Evolutionary conservation across 2,888 invertebrate species (phyloP), one percentile per base, ranked within the genome.

Genomic region (Tenthredo mesomela): DNA sequence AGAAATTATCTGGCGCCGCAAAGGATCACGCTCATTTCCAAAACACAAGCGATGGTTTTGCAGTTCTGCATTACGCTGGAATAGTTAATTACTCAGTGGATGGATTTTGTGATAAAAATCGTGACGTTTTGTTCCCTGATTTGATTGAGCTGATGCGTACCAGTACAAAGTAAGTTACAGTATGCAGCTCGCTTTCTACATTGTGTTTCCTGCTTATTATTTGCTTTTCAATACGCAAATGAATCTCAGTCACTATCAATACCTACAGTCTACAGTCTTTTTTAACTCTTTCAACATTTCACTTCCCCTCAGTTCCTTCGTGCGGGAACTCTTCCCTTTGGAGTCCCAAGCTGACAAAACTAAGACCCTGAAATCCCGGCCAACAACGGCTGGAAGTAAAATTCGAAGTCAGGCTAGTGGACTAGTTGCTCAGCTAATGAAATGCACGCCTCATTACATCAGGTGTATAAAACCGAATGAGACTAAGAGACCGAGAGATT

Each of bases 381-480:
- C 96, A 6, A 95, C 96, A 7, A 96, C 96, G 3, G 96, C 95
- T 33, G 95, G 96, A 75, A 95, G 92, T 85, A 96, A 96, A 92
- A 96, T 96, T 87, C 94, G 95, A 90, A 95, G 93, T 67, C 96
- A 96, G 91, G 96, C 96, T 21, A 96, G 96, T 92, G 94, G 94
- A 86, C 93, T 96, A 84, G 96, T 96, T 10, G 95, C 94, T 5
- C 95, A 95, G 67, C 91, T 96, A 88, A 96, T 95, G 95, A 94
- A 94, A 89, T 96, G 96, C 90, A 95, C 95, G 5, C 96, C 96
- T 9, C 96, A 96, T 92, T 96, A 96, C 90, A 95, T 96, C 86
- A 93, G 96, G 87, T 96, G 96, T 90, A 96, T 96, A 88, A 96
- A 96, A 90, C 96, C 96, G 21, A 96, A 96, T 91, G 96, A 96